Percentiles rank a stretch among this genome's conserved stretches.
These are phyloP conservation scores for Anas georgica DNA, from an alignment of 2,797 vertebrate genomes.

Conservation along the genomic window DNA sequence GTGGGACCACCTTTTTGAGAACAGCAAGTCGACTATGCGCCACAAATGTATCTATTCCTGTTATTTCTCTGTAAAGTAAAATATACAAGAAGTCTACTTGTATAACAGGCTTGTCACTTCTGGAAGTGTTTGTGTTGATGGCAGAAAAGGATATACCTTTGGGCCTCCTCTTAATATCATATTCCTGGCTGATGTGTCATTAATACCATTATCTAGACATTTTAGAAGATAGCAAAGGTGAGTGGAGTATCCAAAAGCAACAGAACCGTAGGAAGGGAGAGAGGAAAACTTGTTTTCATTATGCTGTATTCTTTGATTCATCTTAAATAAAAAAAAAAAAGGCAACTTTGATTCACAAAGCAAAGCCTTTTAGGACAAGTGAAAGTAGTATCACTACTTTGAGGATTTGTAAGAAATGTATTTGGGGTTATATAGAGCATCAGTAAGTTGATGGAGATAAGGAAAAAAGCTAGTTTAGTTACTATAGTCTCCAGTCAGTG, in stretches of 20 bases:
- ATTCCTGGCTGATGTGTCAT: not conserved
- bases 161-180: not conserved
- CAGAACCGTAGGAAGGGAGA: not conserved
- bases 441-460: not conserved
- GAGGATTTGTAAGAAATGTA: not conserved
- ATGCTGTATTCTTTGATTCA: slow-evolving; percentile 10
- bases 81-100: not conserved
- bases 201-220: not conserved
- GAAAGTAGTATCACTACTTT: not conserved
- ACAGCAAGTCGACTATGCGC: not conserved
- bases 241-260: not conserved
- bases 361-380: slow-evolving; percentile 19
- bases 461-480: slow-evolving; percentile 3
- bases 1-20: not conserved
- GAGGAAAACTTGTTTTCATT: not conserved
- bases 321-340: slow-evolving; percentile 18
- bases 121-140: not conserved
- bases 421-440: not conserved
- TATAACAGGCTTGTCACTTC: not conserved
- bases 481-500: not conserved
- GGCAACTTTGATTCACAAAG: not conserved
- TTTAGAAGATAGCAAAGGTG: not conserved
- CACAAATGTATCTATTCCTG: not conserved
- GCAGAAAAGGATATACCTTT: not conserved
- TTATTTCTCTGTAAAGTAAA: not conserved